phyloP scores from a whole-genome alignment of 2,797 vertebrate genomes.

The Paramormyrops hopkinsi region DNA sequence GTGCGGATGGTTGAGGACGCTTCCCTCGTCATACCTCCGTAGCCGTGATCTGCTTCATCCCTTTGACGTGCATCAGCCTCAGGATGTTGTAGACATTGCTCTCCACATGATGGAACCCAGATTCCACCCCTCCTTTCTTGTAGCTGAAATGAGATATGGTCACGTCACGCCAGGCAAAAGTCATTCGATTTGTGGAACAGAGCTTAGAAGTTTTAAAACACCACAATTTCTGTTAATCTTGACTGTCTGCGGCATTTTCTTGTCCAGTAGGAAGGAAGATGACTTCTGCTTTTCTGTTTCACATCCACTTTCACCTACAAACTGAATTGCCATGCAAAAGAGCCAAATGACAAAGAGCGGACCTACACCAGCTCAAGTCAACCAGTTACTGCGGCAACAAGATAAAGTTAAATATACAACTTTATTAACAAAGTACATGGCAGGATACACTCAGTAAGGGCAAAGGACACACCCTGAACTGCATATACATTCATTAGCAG shows the following conservation, averaged over 20 bases:
- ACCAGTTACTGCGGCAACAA: background rate
- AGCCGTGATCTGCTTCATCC: constrained; percentile 74
- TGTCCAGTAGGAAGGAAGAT: background rate
- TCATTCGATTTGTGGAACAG: background rate
- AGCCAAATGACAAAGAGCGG: background rate
- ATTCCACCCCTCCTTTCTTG: constrained; percentile 83
- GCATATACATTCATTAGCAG: background rate
- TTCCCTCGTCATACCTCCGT: constrained; percentile 61
- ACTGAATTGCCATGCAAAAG: background rate
- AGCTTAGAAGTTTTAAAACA: constrained; percentile 33
- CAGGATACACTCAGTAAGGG: background rate
- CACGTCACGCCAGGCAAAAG: background rate
- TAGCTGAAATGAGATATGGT: constrained; percentile 60
- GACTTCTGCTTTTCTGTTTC: background rate
- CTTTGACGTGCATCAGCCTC: constrained; percentile 79
- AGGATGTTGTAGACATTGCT: constrained; percentile 78
- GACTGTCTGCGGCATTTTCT: background rate
- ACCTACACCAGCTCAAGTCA: background rate
- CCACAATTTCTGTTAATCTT: background rate
- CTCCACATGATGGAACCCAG: constrained; percentile 80
- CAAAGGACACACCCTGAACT: background rate
- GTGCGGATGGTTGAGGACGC: background rate
- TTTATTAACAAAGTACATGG: constrained; percentile 1
- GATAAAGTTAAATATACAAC: background rate
- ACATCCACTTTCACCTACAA: background rate